These are phyloP conservation scores for Vulpes ferrilata DNA, from an alignment of 2,113 vertebrate genomes.

Conservation along the genomic window DNA sequence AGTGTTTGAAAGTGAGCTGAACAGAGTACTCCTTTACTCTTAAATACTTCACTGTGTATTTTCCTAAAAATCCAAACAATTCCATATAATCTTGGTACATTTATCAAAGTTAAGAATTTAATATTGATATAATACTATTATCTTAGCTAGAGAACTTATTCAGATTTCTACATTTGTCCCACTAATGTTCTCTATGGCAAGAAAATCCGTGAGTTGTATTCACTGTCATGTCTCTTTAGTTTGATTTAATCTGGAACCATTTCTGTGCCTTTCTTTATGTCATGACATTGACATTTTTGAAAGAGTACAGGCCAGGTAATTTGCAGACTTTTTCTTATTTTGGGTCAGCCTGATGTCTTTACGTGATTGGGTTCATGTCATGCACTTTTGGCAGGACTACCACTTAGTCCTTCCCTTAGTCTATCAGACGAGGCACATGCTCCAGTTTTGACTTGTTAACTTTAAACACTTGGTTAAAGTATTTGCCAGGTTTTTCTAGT, in stretches of 20 bases:
- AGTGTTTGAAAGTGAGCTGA: background rate
- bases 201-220: background rate
- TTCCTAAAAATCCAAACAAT: conserved; percentile 48
- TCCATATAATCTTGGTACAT: background rate
- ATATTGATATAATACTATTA: background rate
- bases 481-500: background rate
- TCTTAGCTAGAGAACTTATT: background rate
- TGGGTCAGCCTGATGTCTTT: background rate
- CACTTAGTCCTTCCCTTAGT: background rate
- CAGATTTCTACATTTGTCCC: background rate
- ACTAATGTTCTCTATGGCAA: background rate
- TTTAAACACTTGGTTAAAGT: background rate
- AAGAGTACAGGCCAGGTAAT: background rate
- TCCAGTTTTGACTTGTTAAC: background rate
- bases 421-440: too few relatives aligned
- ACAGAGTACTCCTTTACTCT: background rate
- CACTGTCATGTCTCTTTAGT: background rate
- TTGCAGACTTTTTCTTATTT: background rate
- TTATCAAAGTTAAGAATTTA: background rate
- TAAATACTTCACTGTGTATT: background rate
- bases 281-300: background rate
- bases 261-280: background rate
- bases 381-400: background rate
- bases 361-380: background rate
- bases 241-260: conserved; percentile 13